Evolutionary conservation across 2,113 vertebrate species (phyloP).

Genomic region (Falcunculus frontatus): DNA sequence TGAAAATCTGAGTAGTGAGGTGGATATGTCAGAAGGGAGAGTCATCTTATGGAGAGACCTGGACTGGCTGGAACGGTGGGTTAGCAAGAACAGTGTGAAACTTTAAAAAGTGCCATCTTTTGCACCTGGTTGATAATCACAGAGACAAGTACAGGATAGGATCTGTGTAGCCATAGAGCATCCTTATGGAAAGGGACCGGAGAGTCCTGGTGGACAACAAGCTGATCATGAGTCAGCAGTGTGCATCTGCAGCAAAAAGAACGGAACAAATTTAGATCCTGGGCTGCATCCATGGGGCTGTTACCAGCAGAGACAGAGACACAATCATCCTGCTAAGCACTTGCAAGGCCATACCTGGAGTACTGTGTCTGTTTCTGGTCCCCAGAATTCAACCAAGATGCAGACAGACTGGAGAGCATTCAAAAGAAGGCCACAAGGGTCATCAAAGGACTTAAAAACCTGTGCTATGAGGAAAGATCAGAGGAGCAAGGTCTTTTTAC

Average conservation of each 20-base stretch:
- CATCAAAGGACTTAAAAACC: not conserved
- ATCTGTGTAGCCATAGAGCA: not conserved
- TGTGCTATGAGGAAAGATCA: not conserved
- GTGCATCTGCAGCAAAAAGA: rapidly evolving
- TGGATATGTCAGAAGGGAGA: not conserved
- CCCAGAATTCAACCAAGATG: not conserved
- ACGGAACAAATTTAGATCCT: not conserved
- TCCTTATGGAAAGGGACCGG: not conserved
- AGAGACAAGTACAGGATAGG: no score
- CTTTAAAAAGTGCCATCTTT: not conserved
- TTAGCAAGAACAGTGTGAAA: not conserved
- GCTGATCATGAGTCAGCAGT: not conserved
- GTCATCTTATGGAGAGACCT: not conserved
- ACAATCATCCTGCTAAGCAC: not conserved
- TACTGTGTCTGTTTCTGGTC: not conserved
- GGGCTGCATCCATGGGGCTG: rapidly evolving
- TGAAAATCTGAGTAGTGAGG: not conserved
- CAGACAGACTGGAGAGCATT: not conserved
- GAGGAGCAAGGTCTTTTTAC: not conserved
- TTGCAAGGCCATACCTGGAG: not conserved
- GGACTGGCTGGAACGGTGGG: no score
- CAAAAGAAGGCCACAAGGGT: no score
- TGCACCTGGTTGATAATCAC: not conserved
- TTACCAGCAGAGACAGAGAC: not conserved
- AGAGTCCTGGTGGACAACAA: not conserved